Evolutionary conservation across 2,113 vertebrate genomes (phyloP).

Genomic region (Cheilinus undulatus): DNA sequence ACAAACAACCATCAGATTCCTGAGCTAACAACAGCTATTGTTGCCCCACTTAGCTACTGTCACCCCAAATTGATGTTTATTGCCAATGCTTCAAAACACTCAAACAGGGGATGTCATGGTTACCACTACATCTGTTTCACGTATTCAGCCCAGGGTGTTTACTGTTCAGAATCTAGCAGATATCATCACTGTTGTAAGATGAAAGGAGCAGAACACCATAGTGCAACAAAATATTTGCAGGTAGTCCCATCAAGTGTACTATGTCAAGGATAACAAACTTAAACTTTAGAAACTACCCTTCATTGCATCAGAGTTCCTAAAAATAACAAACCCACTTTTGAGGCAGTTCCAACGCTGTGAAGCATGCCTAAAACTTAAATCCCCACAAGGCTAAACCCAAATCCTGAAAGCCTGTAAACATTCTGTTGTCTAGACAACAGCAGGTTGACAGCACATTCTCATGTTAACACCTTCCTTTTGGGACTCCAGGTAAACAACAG

Average conservation of each 20-base stretch:
- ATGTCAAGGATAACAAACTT: neutral
- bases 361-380: neutral
- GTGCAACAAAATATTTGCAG: neutral
- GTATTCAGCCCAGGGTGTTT: too few species aligned
- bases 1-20: too few species aligned
- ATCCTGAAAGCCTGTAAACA: constrained; percentile 31
- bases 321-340: neutral
- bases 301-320: neutral
- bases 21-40: too few species aligned
- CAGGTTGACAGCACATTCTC: constrained; percentile 17
- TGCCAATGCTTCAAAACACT: too few species aligned
- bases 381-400: constrained; percentile 36
- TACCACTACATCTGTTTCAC: too few species aligned
- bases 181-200: neutral
- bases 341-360: neutral
- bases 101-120: too few species aligned
- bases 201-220: neutral
- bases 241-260: neutral
- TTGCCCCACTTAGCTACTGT: too few species aligned
- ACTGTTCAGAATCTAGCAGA: too few species aligned
- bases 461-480: constrained; percentile 22
- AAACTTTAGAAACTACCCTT: neutral
- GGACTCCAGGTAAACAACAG: constrained; percentile 95
- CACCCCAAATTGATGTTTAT: too few species aligned
- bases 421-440: constrained; percentile 28